Conservation (phyloP, 2,113 vertebrate species). For the Odocoileus hemionus region DNA sequence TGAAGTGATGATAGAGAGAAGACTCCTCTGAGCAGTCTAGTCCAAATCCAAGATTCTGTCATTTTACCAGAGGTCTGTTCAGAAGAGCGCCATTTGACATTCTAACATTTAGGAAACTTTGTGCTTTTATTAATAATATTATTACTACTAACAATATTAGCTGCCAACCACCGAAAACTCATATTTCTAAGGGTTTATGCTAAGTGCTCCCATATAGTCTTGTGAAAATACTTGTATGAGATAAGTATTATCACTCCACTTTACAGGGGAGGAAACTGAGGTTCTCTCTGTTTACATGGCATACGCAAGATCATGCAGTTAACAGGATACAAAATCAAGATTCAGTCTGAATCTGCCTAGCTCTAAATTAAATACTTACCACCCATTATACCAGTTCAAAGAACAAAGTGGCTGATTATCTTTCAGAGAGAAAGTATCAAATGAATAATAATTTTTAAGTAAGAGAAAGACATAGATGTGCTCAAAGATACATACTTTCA, state of each 20-base stretch:
- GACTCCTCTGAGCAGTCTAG: not conserved
- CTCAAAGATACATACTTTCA: not conserved
- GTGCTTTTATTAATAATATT: not conserved
- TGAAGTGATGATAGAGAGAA: not conserved
- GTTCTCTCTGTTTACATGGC: not conserved
- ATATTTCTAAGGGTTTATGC: not conserved
- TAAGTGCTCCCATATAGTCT: not conserved
- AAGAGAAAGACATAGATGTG: not conserved
- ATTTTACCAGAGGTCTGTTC: not conserved
- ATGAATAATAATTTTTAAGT: not conserved
- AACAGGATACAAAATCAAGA: not conserved
- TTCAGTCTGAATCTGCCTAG: not conserved
- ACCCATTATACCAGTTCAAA: not conserved
- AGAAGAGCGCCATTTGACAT: not conserved
- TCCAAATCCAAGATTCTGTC: not conserved
- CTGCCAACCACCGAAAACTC: not conserved
- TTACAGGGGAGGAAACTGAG: not conserved
- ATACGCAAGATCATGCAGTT: not conserved
- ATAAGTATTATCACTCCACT: not conserved
- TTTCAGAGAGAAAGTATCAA: not conserved
- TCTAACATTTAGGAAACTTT: not conserved
- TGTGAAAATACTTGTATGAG: not conserved
- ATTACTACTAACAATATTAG: not conserved
- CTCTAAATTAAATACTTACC: not conserved
- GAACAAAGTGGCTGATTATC: not conserved